Percentiles rank a stretch among this genome's conserved stretches.
Evolutionary conservation across 2,797 vertebrate species (phyloP).

Genomic region (Vireo griseus): DNA sequence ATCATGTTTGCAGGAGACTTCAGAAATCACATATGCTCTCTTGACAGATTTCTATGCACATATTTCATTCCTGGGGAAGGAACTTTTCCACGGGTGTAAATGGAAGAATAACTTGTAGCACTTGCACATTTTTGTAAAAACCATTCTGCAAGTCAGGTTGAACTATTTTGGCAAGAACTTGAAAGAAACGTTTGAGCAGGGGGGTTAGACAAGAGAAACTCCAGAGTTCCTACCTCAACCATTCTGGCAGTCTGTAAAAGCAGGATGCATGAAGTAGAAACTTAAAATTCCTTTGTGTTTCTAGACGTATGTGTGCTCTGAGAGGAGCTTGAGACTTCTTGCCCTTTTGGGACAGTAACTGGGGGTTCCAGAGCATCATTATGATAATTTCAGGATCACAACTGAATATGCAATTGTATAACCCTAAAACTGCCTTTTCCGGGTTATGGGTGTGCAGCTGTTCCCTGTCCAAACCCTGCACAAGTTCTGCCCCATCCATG

Average conservation of each 20-base stretch:
- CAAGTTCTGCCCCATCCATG: rapidly evolving
- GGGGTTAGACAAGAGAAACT: neutral
- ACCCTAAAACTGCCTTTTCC: neutral
- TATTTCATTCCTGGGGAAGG: neutral
- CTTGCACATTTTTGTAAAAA: neutral
- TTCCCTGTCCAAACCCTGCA: neutral
- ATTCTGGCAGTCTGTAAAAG: neutral
- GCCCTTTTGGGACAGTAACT: neutral
- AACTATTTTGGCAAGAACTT: neutral
- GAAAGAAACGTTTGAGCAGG: neutral
- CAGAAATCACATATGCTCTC: neutral
- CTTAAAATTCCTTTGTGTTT: neutral
- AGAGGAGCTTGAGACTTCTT: neutral
- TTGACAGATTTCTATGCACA: neutral
- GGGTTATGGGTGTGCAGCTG: neutral
- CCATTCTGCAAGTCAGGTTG: neutral
- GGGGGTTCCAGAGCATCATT: neutral
- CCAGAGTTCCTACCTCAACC: neutral
- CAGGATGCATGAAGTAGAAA: neutral
- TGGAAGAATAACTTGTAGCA: neutral
- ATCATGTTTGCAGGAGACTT: neutral
- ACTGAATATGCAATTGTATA: neutral
- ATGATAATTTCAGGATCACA: neutral
- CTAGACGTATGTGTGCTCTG: neutral
- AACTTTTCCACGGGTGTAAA: neutral